Conservation (phyloP, 2,113 vertebrate genomes). For the Cephalopholis sonnerati region DNA sequence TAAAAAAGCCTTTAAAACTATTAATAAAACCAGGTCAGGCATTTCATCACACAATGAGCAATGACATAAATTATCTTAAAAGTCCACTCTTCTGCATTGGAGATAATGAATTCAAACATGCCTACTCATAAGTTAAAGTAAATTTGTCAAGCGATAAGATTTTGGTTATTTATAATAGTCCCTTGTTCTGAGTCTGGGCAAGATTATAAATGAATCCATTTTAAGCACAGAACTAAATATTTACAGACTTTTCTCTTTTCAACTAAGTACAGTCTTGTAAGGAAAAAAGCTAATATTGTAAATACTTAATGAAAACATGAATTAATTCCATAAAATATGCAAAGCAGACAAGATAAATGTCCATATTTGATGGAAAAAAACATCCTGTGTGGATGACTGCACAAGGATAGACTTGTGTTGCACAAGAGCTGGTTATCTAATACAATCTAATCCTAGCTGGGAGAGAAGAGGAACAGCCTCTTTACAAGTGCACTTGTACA, state of each 20-base stretch:
- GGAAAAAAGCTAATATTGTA: slow-evolving; percentile 46
- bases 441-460: slow-evolving; percentile 4
- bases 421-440: slow-evolving; percentile 46
- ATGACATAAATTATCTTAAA: slow-evolving; percentile 33
- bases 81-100: not conserved
- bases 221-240: slow-evolving; percentile 40
- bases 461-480: slow-evolving; percentile 1
- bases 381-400: slow-evolving; percentile 39
- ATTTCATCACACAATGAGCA: not conserved
- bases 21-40: slow-evolving; percentile 27
- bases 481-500: slow-evolving; percentile 8
- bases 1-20: not conserved
- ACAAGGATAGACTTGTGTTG: slow-evolving; percentile 21
- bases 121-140: slow-evolving; percentile 3
- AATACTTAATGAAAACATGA: slow-evolving; percentile 64
- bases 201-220: slow-evolving; percentile 14
- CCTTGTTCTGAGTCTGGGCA: not conserved
- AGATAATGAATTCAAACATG: slow-evolving; percentile 12
- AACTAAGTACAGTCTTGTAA: slow-evolving; percentile 21
- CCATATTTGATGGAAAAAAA: slow-evolving; percentile 58
- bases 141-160: slow-evolving; percentile 12
- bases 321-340: slow-evolving; percentile 69
- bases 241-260: slow-evolving; percentile 28
- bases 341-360: slow-evolving; percentile 53
- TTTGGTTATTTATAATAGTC: slow-evolving; percentile 16